phyloP scores from a whole-genome alignment of 2,797 vertebrate genomes.

The Ispidina picta region DNA sequence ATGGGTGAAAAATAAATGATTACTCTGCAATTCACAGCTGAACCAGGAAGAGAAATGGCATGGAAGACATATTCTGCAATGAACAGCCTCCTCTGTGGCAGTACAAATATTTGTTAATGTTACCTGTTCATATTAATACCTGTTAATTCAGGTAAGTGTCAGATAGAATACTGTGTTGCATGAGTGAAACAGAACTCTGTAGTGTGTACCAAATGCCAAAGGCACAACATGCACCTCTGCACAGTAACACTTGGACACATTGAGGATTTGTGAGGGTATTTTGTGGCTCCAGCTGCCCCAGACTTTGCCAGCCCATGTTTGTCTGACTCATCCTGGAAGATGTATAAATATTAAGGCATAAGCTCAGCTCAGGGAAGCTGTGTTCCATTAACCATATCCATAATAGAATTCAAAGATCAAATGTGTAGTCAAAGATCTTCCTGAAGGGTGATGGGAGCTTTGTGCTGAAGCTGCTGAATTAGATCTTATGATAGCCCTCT shows the following conservation, averaged over 20 bases:
- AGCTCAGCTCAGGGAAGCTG: background rate
- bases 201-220: background rate
- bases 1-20: background rate
- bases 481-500: background rate
- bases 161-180: background rate
- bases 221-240: background rate
- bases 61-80: background rate
- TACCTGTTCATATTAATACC: too few relatives aligned
- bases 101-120: background rate
- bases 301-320: background rate
- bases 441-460: background rate
- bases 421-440: background rate
- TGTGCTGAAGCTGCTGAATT: background rate
- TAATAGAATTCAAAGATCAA: background rate
- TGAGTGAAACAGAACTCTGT: background rate
- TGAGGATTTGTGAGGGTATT: background rate
- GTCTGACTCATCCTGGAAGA: background rate
- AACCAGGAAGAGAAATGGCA: background rate
- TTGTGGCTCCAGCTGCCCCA: background rate
- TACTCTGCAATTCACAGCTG: background rate
- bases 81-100: background rate
- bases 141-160: background rate
- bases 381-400: background rate
- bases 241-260: background rate
- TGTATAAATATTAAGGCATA: background rate